Percentiles rank a stretch among this genome's conserved stretches.
Evolutionary conservation across 2,113 vertebrate genomes (phyloP).

Genomic region (Lampris megalopsis): DNA sequence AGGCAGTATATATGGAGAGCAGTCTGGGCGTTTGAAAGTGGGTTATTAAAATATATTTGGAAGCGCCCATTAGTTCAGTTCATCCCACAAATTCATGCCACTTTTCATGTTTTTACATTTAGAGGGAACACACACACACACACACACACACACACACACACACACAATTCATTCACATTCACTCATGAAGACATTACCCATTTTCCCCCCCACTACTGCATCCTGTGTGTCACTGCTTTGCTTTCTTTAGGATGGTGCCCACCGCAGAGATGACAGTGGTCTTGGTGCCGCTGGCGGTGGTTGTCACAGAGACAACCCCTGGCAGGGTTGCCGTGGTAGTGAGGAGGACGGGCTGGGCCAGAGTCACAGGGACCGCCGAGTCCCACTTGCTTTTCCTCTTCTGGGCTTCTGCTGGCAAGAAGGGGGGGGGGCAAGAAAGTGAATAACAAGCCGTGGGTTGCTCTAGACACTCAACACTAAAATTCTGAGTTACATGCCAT

Average conservation of each 20-base stretch:
- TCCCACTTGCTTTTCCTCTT: slow-evolving; percentile 99
- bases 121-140: background rate
- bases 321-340: slow-evolving; percentile 94
- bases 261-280: slow-evolving; percentile 98
- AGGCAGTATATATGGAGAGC: slow-evolving; percentile 32
- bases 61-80: slow-evolving; percentile 1
- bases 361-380: slow-evolving; percentile 94
- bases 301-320: slow-evolving; percentile 95
- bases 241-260: slow-evolving; percentile 97
- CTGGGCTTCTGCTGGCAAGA: slow-evolving; percentile 87
- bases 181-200: no score
- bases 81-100: background rate
- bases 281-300: slow-evolving; percentile 97
- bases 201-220: background rate
- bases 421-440: background rate
- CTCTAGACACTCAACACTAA: background rate
- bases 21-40: slow-evolving; percentile 14
- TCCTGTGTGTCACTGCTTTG: slow-evolving; percentile 89
- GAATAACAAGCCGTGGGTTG: no score
- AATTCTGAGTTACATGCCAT: background rate
- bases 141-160: slow-evolving; percentile 1
- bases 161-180: background rate
- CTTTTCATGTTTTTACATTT: background rate
- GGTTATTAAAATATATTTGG: background rate
- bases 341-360: slow-evolving; percentile 94